These are phyloP conservation scores for Chrysodeixis includens DNA, from an alignment of 2,888 invertebrate species.

Conservation along the genomic window DNA sequence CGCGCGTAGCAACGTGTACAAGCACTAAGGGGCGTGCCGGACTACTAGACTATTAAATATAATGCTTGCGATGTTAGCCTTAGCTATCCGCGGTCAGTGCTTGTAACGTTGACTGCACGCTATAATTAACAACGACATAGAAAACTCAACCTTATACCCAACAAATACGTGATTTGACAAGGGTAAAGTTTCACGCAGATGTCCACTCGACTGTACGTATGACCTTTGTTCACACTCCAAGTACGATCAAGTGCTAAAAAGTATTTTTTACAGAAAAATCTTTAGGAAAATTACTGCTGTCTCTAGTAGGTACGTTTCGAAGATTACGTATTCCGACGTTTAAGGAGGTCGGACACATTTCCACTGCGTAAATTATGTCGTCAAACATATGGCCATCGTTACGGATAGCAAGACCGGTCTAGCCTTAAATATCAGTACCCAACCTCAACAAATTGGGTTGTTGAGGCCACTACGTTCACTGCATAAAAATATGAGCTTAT, in stretches of 20 bases:
- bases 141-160: background rate
- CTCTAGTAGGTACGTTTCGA: background rate
- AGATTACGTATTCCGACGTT: background rate
- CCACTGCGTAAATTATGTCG: background rate
- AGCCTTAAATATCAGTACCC: slow-evolving; percentile 3
- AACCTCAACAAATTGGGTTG: background rate
- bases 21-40: slow-evolving; percentile 1
- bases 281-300: background rate
- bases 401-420: background rate
- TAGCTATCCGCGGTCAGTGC: background rate
- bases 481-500: background rate
- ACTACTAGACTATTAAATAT: slow-evolving; percentile 1
- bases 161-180: background rate
- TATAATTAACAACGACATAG: background rate
- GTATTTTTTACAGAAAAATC: background rate
- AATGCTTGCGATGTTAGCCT: background rate
- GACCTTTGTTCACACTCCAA: background rate
- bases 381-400: background rate
- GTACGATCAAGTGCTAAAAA: background rate
- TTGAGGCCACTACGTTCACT: background rate
- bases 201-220: background rate
- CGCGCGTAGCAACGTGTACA: too few species aligned
- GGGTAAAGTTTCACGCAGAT: background rate
- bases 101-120: background rate
- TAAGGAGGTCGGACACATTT: background rate